Evolutionary conservation across 2,888 invertebrate species (phyloP), one percentile per base, ranked within the genome.

Genomic region (Neuroscelio doddi): DNA sequence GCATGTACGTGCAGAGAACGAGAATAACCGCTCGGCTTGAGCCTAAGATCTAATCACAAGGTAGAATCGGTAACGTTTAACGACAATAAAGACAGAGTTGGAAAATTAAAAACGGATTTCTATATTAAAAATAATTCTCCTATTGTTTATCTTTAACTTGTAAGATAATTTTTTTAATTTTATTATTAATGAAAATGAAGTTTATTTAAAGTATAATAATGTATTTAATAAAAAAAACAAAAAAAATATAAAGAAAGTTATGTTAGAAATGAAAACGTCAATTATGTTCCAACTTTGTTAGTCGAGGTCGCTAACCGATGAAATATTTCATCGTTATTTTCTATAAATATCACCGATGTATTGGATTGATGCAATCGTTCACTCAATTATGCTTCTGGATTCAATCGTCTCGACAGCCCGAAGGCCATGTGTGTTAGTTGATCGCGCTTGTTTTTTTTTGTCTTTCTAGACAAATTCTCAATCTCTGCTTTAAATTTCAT

Each of bases 1-100:
- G 36, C 5, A 26, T 44, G 7, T 47, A 52, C 5, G 64, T 58
- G 64, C 56, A 51, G 39, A 39, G 24, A 56, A 46, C 55, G 47
- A 51, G 36, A 16, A 44, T 44, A 36, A 16, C 36, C 46, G 44
- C 24, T 62, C 49, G 42, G 29, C 34, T 26, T 36, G 47, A 30
- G 21, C 15, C 47, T 56, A 42, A 14, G 42, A 50, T 10, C 50
- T 45, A 49, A 34, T 12, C 42, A 47, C 56, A 12, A 34, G 27
- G 26, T 49, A 46, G 16, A 5, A 39, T 14, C 7, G 9, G 12
- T 16, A n/a, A 42, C 21, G 21, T 21, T 21, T 5, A 10, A 26
- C 24, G 30, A 7, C 15, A 9, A 7, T 12, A 7, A 24, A 9
- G 1, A 41, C 41, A 12, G 41, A 41, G 41, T 16, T 9, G 3